Evolutionary conservation across 2,113 vertebrate genomes (phyloP).

Genomic region (Chaenogobius annularis): DNA sequence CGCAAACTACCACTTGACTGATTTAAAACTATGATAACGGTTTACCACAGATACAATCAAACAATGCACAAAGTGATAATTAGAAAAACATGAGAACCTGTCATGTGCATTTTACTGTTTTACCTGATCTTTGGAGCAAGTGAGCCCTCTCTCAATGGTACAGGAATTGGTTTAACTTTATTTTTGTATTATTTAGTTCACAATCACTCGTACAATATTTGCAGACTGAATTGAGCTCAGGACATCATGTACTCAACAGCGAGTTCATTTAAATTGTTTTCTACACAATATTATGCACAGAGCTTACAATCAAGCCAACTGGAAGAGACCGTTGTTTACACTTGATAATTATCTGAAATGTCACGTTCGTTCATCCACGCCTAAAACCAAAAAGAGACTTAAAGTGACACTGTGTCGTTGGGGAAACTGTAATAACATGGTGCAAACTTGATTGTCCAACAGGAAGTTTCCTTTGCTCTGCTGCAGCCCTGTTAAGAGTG

Average conservation of each 20-base stretch:
- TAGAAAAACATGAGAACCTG: too few relatives aligned
- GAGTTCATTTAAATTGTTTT: not conserved
- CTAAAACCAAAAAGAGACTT: not conserved
- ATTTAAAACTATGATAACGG: too few relatives aligned
- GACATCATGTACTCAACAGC: too few relatives aligned
- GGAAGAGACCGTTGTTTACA: not conserved
- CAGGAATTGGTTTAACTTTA: too few relatives aligned
- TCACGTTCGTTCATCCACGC: not conserved
- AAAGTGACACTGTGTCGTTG: not conserved
- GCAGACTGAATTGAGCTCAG: too few relatives aligned
- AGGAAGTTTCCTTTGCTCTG: constrained; percentile 19
- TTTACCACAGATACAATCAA: too few relatives aligned
- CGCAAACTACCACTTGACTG: too few relatives aligned
- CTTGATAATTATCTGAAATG: not conserved
- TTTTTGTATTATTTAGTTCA: not conserved
- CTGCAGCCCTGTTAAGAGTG: constrained; percentile 2
- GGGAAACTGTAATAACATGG: not conserved
- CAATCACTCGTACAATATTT: not conserved
- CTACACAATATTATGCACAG: not conserved
- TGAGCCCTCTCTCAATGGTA: too few relatives aligned
- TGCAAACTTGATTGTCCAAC: not conserved
- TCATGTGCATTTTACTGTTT: too few relatives aligned
- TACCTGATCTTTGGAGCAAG: too few relatives aligned
- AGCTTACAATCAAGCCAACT: not conserved
- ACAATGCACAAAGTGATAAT: too few relatives aligned